These are phyloP conservation scores for Phalera bucephala DNA, from an alignment of 2,888 invertebrate genomes.

Conservation along the genomic window DNA sequence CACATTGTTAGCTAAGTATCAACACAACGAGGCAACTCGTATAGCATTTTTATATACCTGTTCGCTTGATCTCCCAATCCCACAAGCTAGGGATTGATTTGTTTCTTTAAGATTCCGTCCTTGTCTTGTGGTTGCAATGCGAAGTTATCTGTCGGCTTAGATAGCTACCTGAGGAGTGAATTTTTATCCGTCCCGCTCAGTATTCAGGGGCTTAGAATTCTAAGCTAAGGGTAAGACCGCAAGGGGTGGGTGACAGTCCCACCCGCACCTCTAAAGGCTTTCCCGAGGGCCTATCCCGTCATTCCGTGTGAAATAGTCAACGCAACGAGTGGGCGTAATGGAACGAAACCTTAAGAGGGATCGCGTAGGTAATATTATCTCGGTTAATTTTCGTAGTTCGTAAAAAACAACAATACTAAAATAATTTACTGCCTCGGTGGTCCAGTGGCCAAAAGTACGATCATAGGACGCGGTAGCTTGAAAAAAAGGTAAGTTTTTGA, in stretches of 20 bases:
- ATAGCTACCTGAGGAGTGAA: conserved; percentile 70
- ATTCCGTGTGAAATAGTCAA: conserved; percentile 51
- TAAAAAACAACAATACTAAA: too few species aligned
- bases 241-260: conserved; percentile 55
- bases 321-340: conserved; percentile 20
- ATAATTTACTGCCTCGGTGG: too few species aligned
- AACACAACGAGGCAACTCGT: conserved; percentile 50
- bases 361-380: too few species aligned
- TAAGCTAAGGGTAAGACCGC: conserved; percentile 62
- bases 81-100: conserved; percentile 63
- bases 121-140: conserved; percentile 52
- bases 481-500: too few species aligned
- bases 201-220: conserved; percentile 76
- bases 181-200: conserved; percentile 70
- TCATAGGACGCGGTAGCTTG: too few species aligned
- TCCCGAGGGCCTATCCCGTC: conserved; percentile 47
- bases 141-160: conserved; percentile 73
- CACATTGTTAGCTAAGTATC: conserved; percentile 64
- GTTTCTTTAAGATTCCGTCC: too few species aligned
- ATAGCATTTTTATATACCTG: conserved; percentile 58
- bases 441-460: too few species aligned
- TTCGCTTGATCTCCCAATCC: conserved; percentile 62
- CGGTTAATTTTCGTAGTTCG: too few species aligned
- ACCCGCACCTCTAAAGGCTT: conserved; percentile 51
- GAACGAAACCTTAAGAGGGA: not conserved